Conservation (phyloP, 2,888 invertebrate genomes). For the Phanerotoma sp. region DNA sequence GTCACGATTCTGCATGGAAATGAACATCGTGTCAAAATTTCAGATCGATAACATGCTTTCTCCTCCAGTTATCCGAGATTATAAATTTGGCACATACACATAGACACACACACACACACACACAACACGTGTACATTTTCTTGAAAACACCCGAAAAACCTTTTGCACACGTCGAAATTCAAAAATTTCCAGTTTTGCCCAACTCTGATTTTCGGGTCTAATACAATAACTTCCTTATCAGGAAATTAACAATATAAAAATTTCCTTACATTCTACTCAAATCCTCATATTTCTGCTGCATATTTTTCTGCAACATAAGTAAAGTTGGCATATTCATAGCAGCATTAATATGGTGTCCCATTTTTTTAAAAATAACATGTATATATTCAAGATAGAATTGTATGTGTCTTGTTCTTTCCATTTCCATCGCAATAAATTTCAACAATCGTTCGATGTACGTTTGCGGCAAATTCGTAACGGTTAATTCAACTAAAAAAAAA, state of each 20-base stretch:
- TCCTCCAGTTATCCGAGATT: too few relatives aligned
- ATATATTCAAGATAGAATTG: slow-evolving; percentile 89
- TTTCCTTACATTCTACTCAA: slow-evolving; percentile 80
- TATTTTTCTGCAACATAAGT: slow-evolving; percentile 74
- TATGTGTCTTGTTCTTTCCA: slow-evolving; percentile 80
- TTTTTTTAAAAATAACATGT: slow-evolving; percentile 66
- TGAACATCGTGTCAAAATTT: too few relatives aligned
- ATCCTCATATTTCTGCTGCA: slow-evolving; percentile 77
- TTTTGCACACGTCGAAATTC: too few relatives aligned
- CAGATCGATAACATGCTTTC: too few relatives aligned
- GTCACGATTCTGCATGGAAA: neutral
- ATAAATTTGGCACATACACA: too few relatives aligned
- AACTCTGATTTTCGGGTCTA: too few relatives aligned
- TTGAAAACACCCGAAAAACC: too few relatives aligned
- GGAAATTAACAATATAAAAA: neutral
- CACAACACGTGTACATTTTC: too few relatives aligned
- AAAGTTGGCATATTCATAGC: slow-evolving; percentile 68
- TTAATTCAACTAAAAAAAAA: slow-evolving; percentile 71
- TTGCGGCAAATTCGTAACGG: slow-evolving; percentile 69
- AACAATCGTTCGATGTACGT: slow-evolving; percentile 76
- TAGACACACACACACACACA: too few relatives aligned
- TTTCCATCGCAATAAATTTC: slow-evolving; percentile 67
- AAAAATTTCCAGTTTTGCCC: too few relatives aligned
- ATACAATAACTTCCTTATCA: neutral
- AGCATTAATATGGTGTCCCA: slow-evolving; percentile 62